Conservation (phyloP, 2,113 vertebrate genomes). For the Indicator maculatus region DNA sequence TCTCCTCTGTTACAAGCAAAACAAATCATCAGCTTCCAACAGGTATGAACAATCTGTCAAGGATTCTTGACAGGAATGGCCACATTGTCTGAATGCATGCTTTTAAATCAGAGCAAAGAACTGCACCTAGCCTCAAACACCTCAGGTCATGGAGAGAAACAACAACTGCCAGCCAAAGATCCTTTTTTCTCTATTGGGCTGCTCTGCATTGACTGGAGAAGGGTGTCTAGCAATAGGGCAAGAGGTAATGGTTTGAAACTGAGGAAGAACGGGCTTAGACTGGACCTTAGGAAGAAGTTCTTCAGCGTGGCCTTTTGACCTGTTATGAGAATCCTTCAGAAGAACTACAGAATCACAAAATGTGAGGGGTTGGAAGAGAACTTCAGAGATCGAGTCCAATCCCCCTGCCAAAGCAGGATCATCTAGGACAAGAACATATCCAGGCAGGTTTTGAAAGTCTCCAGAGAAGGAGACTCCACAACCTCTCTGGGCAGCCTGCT, state of each 20-base stretch:
- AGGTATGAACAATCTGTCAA: constrained; percentile 14
- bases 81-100: not conserved
- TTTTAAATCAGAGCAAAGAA: not conserved
- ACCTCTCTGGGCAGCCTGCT: too few relatives aligned
- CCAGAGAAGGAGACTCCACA: too few relatives aligned
- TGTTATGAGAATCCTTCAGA: not conserved
- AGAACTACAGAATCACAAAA: not conserved
- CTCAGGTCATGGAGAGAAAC: not conserved
- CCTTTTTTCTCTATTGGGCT: not conserved
- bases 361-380: too few relatives aligned
- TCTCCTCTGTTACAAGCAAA: not conserved
- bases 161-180: not conserved
- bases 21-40: not conserved
- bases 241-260: too few relatives aligned
- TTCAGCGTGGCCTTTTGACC: not conserved
- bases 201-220: not conserved
- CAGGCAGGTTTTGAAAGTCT: too few relatives aligned
- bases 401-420: too few relatives aligned
- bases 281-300: too few relatives aligned
- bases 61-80: not conserved
- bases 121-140: not conserved
- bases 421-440: too few relatives aligned
- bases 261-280: too few relatives aligned
- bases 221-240: too few relatives aligned
- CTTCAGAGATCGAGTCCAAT: too few relatives aligned